A percentile compares a stretch with the other conserved stretches of the same genome.
phyloP scores from a whole-genome alignment of 2,113 vertebrate species.

The Centrocercus urophasianus region DNA sequence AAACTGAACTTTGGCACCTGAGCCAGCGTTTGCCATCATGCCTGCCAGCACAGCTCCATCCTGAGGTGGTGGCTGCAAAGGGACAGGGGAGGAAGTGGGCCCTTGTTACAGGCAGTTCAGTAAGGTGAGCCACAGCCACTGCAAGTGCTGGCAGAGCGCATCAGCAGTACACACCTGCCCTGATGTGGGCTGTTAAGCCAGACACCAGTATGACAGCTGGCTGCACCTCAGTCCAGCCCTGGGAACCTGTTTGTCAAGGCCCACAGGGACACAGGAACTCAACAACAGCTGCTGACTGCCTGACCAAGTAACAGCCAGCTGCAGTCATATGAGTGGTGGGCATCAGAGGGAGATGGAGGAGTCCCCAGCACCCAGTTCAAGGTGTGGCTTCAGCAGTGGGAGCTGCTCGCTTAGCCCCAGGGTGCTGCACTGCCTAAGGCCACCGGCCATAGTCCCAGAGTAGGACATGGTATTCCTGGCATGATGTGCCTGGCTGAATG shows the following conservation, averaged over 20 bases:
- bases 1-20: not conserved
- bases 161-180: not conserved
- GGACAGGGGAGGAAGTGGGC: not conserved
- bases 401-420: not conserved
- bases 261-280: not conserved
- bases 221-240: not conserved
- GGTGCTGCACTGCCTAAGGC: accelerated
- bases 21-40: not conserved
- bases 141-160: not conserved
- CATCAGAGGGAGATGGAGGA: accelerated
- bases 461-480: not conserved
- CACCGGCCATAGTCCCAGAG: not conserved
- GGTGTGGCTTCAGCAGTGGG: not conserved
- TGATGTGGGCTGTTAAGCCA: not conserved
- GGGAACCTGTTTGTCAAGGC: conserved; percentile 49
- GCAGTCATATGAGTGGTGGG: not conserved
- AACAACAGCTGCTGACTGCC: not conserved
- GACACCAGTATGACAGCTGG: not conserved
- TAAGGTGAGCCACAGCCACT: not conserved
- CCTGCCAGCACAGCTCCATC: accelerated
- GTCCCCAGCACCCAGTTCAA: accelerated
- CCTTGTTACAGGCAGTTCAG: not conserved
- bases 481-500: not conserved
- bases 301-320: not conserved
- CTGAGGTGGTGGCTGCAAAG: not conserved